Percentiles rank a stretch among this genome's conserved stretches.
Conservation (phyloP, 2,888 invertebrate species). For the Rhagium mordax region DNA sequence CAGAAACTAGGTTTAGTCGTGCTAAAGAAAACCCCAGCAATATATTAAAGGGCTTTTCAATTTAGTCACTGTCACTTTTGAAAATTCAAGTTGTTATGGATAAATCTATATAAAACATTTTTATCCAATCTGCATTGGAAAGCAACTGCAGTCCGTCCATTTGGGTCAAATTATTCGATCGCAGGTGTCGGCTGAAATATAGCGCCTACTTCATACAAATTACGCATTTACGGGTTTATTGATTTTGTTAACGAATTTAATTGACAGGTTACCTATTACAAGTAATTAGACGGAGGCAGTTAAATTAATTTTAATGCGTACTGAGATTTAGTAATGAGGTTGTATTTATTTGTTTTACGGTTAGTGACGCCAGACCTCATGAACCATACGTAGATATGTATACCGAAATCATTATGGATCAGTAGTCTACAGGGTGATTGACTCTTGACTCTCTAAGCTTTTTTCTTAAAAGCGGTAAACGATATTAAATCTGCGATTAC, state of each 20-base stretch:
- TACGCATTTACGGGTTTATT: conserved; percentile 32
- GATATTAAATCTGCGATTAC: no score
- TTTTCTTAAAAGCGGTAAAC: no score
- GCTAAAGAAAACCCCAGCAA: neutral
- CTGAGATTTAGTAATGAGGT: neutral
- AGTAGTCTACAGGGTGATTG: no score
- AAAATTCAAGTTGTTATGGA: neutral
- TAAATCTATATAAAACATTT: neutral
- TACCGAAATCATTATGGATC: no score
- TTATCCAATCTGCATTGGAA: neutral
- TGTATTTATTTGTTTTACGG: neutral
- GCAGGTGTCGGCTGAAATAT: conserved; percentile 28
- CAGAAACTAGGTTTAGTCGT: neutral
- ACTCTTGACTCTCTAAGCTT: no score
- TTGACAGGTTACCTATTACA: conserved; percentile 30
- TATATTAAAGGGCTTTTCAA: neutral
- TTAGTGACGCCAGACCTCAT: neutral
- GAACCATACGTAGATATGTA: neutral
- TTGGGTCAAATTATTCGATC: conserved; percentile 9
- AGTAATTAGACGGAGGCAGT: conserved; percentile 34
- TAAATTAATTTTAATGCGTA: conserved; percentile 28
- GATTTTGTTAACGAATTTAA: conserved; percentile 43
- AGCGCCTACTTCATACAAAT: neutral
- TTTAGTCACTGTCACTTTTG: neutral
- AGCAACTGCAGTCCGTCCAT: neutral